These are phyloP conservation scores for Saccopteryx leptura DNA, from an alignment of 2,113 vertebrate genomes.

Conservation along the genomic window DNA sequence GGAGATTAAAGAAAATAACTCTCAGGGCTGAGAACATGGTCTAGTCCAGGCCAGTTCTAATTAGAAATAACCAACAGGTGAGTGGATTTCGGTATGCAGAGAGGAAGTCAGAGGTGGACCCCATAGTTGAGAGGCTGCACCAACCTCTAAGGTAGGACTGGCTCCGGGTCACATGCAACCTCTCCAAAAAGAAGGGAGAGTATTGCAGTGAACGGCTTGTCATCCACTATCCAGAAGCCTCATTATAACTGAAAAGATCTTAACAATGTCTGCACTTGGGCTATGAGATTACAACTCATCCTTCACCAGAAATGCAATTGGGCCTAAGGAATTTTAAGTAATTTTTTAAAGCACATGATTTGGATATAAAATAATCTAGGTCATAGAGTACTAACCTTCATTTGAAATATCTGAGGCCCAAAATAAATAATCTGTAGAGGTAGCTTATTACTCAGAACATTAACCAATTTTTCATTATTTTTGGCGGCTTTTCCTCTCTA, in stretches of 20 bases:
- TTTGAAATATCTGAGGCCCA: background rate
- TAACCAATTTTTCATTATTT: background rate
- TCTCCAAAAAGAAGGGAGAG: background rate
- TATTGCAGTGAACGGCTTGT: background rate
- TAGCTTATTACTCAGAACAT: background rate
- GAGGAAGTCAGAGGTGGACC: background rate
- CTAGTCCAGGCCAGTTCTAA: background rate
- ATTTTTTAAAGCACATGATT: background rate
- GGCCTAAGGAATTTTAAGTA: background rate
- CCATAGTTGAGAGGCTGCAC: background rate
- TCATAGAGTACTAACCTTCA: background rate
- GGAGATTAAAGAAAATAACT: background rate
- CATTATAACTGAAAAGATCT: slow-evolving; percentile 4
- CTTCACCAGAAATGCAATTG: rapidly evolving
- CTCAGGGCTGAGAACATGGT: background rate
- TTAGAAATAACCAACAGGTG: background rate
- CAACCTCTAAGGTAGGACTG: background rate
- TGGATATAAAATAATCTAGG: background rate
- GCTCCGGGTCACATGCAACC: background rate
- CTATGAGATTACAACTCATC: background rate
- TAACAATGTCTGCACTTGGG: background rate
- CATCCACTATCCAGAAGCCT: background rate
- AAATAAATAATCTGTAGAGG: background rate
- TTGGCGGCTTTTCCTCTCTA: background rate
- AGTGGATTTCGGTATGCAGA: background rate